phyloP scores from a whole-genome alignment of 2,113 vertebrate species.

The Malaclemys terrapin region DNA sequence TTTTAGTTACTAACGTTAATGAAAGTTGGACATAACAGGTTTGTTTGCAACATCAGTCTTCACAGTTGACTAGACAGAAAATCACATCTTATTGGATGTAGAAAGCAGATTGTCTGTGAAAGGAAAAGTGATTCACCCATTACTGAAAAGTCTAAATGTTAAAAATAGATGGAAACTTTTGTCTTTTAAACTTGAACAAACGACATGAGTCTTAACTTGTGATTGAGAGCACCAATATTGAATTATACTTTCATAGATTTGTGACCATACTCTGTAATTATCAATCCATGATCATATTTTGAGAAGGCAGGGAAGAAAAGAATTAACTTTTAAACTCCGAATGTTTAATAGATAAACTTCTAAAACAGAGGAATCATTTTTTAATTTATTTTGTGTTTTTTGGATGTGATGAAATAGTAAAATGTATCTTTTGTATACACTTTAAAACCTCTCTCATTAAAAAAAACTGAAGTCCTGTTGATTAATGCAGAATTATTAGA shows the following conservation, averaged over 20 bases:
- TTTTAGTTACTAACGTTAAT: background rate
- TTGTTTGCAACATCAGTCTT: slow-evolving; percentile 30
- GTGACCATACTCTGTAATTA: background rate
- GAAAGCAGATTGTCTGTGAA: background rate
- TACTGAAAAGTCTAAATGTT: background rate
- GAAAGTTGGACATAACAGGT: background rate
- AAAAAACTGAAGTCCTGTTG: background rate
- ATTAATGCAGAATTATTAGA: background rate
- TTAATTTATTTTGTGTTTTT: background rate
- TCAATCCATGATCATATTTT: background rate
- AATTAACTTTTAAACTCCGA: background rate
- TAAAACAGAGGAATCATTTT: background rate
- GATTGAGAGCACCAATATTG: background rate
- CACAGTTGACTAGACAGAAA: background rate
- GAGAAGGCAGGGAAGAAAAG: background rate
- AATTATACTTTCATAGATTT: background rate
- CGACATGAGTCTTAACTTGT: background rate
- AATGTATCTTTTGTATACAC: background rate
- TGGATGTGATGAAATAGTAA: background rate
- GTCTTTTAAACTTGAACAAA: background rate
- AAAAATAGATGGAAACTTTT: background rate
- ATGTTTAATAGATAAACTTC: background rate
- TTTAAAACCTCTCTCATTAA: background rate
- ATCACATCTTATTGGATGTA: background rate
- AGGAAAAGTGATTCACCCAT: background rate